Evolutionary conservation across 2,888 invertebrate species (phyloP), one percentile per base, ranked within the genome.

Genomic region (Therioaphis trifolii): DNA sequence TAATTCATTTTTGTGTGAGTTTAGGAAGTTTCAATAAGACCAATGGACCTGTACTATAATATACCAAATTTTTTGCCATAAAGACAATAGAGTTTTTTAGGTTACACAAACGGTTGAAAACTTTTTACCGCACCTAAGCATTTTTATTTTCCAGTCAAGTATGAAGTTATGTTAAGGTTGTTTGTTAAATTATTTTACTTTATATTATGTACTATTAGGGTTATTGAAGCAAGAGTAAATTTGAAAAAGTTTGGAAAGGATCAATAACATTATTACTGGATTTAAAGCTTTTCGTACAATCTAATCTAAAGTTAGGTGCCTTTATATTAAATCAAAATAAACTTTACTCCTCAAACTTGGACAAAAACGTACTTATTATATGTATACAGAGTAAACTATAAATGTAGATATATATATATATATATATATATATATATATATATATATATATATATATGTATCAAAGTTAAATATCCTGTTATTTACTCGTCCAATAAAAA

Each of bases 301-400:
- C 35, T 77, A 52, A 77, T 77, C 66, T 66, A 66, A 77, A 77
- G 35, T 77, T 77, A 49, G 35, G 35, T 21, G 66, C 14, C 35
- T 77, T 77, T 66, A 77, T 77, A 66, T 77, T 66, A 77, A 77
- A 77, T 21, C 49, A 49, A 77, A 77, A 77, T 52, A 77, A 77
- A 77, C 66, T 77, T 77, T 77, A 21, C 35, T 63, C 29, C 63
- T 21, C 29, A 29, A 63, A 77, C 76, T 63, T 9, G 21, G 12
- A 58, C 12, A n/a, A 27, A 27, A 27, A 74, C 18, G 9, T n/a
- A n/a, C n/a, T n/a, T n/a, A n/a, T n/a, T n/a, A n/a, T n/a, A n/a
- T n/a, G n/a, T n/a, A n/a, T n/a, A n/a, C n/a, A n/a, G n/a, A n/a
- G n/a, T n/a, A n/a, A n/a, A n/a, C n/a, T n/a, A n/a, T n/a, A n/a